Conservation (phyloP, 2,888 invertebrate species). For the Drosophila kokeensis region DNA sequence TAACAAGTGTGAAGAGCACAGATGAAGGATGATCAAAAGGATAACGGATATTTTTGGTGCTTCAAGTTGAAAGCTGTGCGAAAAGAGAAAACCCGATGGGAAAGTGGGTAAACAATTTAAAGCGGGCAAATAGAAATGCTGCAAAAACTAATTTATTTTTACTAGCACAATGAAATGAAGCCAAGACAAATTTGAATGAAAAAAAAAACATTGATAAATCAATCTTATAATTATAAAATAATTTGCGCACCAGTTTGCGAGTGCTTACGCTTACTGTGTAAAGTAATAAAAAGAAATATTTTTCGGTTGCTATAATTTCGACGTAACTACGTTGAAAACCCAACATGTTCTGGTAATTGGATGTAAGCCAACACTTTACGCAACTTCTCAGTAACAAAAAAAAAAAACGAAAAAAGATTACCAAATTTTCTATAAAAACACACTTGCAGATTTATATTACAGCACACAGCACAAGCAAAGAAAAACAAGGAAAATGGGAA, state of each 20-base stretch:
- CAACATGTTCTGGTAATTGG: not conserved
- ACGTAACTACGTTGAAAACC: not conserved
- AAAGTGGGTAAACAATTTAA: not conserved
- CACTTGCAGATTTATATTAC: constrained; percentile 1
- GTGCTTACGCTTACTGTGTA: not conserved
- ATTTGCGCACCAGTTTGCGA: not conserved
- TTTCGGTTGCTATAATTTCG: not conserved
- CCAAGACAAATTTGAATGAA: not conserved
- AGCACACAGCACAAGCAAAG: not conserved
- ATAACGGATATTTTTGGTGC: constrained; percentile 4
- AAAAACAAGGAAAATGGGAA: too few relatives aligned
- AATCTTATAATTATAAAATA: not conserved
- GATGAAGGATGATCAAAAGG: constrained; percentile 18
- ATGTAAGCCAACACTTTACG: constrained; percentile 7
- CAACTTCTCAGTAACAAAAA: constrained; percentile 2
- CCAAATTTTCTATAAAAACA: constrained; percentile 3
- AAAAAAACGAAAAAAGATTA: not conserved
- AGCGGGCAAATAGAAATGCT: not conserved
- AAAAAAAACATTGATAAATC: not conserved
- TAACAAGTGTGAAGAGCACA: constrained; percentile 5
- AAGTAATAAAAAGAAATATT: not conserved
- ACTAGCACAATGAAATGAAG: not conserved
- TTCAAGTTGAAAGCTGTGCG: constrained; percentile 4
- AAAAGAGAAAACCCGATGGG: not conserved
- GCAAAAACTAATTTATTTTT: not conserved